Evolutionary conservation across 2,113 vertebrate species (phyloP), one percentile per base, ranked within the genome.

Genomic region (Alligator mississippiensis): DNA sequence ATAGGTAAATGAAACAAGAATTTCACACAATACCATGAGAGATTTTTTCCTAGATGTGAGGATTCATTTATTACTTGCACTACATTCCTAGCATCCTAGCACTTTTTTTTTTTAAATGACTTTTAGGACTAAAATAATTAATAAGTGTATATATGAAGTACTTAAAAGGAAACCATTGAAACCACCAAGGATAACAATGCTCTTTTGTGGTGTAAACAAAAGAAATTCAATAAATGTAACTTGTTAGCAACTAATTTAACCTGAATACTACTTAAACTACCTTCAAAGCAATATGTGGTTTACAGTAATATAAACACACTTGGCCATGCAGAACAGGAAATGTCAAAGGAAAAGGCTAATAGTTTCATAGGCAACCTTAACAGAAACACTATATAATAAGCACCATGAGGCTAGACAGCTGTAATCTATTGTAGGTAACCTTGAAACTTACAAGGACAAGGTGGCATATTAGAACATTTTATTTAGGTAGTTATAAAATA

Each of bases 291-390:
- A 80, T 93, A 80, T 60, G 79, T 59, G 64, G 47, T 90, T 96
- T 96, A 61, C 15, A 68, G 15, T 60, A 92, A 77, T 74, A 90
- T 93, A 96, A 97, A 96, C 86, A 92, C 34, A 86, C 17, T 94
- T 93, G 94, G 47, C 95, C 95, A 94, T 96, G 96, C 92, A 95
- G 94, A 97, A 96, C 91, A 92, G 77, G 93, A 97, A 97, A 96
- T 97, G 93, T 95, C 96, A 97, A 96, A 95, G 92, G 94, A 93
- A 97, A 97, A 96, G 87, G 89, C 95, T 97, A 97, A 96, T 80
- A 68, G 62, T 94, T 97, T 97, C 93, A 94, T 77, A 96, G 94
- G 30, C 91, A 97, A 96, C 82, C 54, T 96, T 91, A 96, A 93
- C 76, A 96, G 62, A 79, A 96, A 78, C 74, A 93, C 70, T 95